Base-by-base conservation (phyloP, 2,113 vertebrate species). In the Brienomyrus brachyistius region DNA sequence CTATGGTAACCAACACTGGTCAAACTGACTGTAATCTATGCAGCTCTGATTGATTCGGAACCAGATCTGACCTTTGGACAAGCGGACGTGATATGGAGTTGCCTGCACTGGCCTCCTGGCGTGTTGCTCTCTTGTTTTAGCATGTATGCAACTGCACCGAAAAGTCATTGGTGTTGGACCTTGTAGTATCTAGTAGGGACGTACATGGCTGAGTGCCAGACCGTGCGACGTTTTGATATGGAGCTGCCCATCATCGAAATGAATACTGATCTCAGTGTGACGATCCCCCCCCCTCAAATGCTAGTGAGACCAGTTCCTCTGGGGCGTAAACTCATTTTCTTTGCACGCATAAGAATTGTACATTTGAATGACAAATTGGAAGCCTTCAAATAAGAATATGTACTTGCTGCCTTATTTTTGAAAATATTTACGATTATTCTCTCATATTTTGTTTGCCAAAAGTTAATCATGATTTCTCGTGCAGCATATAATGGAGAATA, bases 321-420 rank as follows among this genome's bases (percentile, higher is more conserved):
- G 9, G 10, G 13, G 48, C 23, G 13, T 66, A 35, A 62, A 4
- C 17, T 88, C 3, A 10, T 17, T 86, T 21, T 52, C n/a, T 17
- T 31, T 27, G 50, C 21, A 86, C 85, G 50, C 27, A 17, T 86
- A n/a, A 15, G 13, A 52, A 86, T 62, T 62, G 87, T 74, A 89
- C 85, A 89, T 15, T 92, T 35, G 90, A 91, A 91, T 91, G 86
- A 23, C 23, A 80, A 91, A 90, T 52, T 43, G 87, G 88, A 89
- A 70, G 88, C 90, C 88, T 93, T 93, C 88, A 88, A 94, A 93
- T 91, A 77, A 87, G 92, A 90, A 91, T 62, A n/a, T 43, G 50
- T 94, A 92, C 89, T 92, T 91, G 91, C 93, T 95, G 95, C 94
- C 94, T 95, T 95, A 94, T 92, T 95, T 94, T 91, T 92, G 91